Evolutionary conservation across 2,113 vertebrate genomes (phyloP).

Genomic region (Zosterops hypoxanthus): DNA sequence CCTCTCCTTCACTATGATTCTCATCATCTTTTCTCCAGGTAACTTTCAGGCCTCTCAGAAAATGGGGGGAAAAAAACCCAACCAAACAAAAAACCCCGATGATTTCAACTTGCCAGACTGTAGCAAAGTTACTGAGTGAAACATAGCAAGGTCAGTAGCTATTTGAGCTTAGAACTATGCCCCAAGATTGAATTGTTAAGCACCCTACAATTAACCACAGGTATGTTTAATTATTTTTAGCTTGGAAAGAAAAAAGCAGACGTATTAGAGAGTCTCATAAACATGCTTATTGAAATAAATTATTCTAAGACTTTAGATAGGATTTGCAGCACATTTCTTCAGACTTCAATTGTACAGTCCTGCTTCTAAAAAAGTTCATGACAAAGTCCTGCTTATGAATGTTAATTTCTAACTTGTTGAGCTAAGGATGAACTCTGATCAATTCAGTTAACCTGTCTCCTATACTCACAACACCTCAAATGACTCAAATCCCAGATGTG

Average conservation of each 20-base stretch:
- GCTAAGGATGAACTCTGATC: neutral
- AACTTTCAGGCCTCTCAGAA: neutral
- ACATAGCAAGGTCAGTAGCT: neutral
- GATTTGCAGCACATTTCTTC: neutral
- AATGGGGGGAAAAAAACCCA: neutral
- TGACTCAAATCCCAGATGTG: neutral
- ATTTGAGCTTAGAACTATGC: neutral
- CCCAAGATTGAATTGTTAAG: neutral
- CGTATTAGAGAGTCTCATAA: neutral
- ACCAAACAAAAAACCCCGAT: neutral
- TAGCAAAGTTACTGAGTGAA: neutral
- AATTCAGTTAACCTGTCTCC: neutral
- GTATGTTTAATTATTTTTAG: neutral
- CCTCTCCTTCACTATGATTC: neutral
- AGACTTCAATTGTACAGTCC: neutral
- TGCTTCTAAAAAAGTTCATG: neutral
- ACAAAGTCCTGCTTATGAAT: neutral
- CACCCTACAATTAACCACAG: neutral
- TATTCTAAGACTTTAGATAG: neutral
- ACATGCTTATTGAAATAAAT: neutral
- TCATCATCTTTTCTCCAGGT: neutral
- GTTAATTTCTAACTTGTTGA: neutral
- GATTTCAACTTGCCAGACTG: neutral
- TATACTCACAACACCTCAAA: neutral
- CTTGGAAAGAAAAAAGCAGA: neutral